phyloP scores from a whole-genome alignment of 1,140 invertebrate genomes.

The Saccostrea echinata region DNA sequence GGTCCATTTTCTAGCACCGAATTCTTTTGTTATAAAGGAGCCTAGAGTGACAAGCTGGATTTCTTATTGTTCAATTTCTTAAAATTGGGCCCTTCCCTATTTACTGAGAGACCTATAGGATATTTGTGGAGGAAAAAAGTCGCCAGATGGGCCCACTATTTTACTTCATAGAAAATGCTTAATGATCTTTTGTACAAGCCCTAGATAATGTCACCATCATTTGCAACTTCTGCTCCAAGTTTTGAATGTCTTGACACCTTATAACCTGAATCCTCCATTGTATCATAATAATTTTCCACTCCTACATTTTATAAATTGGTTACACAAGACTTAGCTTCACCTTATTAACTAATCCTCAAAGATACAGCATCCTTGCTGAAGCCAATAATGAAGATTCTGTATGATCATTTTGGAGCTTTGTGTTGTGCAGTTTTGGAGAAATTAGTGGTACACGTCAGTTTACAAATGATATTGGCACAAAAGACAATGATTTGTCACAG shows the following conservation, averaged over 20 bases:
- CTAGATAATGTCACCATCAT: constrained; percentile 30
- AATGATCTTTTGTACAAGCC: constrained; percentile 27
- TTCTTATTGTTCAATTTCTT: constrained; percentile 23
- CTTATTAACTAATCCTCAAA: constrained; percentile 18
- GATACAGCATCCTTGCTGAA: background rate
- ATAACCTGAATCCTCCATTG: background rate
- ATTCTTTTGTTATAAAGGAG: constrained; percentile 24
- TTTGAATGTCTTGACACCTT: constrained; percentile 9
- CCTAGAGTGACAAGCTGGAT: constrained; percentile 18
- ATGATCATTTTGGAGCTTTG: background rate
- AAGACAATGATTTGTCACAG: background rate
- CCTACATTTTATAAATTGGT: background rate
- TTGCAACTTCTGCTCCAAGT: constrained; percentile 21
- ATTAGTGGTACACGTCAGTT: background rate
- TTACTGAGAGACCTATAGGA: constrained; percentile 29
- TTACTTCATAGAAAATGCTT: constrained; percentile 30
- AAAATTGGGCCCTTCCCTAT: background rate
- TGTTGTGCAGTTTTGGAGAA: background rate
- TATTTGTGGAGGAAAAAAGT: constrained; percentile 12
- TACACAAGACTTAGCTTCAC: constrained; percentile 1
- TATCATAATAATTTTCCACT: background rate
- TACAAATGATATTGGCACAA: background rate
- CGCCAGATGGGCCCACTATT: constrained; percentile 24
- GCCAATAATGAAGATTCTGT: background rate
- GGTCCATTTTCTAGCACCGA: constrained; percentile 5